Conservation (phyloP, 2,113 vertebrate species). For the Cariama cristata region DNA sequence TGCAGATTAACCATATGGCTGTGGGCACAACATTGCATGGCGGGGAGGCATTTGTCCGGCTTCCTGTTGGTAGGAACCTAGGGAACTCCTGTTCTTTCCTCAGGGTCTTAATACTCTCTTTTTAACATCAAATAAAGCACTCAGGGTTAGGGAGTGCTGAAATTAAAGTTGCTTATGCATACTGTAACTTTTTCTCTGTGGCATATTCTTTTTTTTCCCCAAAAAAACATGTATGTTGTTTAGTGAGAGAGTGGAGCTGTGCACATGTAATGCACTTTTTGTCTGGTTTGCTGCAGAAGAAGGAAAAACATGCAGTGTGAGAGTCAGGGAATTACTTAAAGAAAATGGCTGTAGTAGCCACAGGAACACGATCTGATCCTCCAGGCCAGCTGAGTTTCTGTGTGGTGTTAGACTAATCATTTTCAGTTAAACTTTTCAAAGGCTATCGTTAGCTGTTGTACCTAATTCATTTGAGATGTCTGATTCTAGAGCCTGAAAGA, state of each 20-base stretch:
- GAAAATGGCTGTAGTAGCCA: not conserved
- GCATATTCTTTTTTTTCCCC: fast-evolving
- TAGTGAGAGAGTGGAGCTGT: not conserved
- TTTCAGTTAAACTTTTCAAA: not conserved
- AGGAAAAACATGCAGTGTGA: not conserved
- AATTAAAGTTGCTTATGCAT: not conserved
- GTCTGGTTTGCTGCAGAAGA: not conserved
- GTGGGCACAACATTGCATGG: not conserved
- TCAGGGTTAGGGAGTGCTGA: not conserved
- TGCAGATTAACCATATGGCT: not conserved
- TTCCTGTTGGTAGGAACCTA: not conserved
- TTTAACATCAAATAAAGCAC: not conserved
- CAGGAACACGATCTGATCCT: not conserved
- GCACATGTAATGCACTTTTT: not conserved
- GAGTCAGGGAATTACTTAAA: not conserved
- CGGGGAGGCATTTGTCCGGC: not conserved
- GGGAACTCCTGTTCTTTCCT: not conserved
- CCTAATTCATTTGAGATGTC: not conserved
- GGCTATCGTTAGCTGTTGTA: not conserved
- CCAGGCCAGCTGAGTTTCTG: not conserved
- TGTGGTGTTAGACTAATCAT: not conserved
- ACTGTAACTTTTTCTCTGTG: not conserved
- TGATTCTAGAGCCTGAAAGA: not conserved
- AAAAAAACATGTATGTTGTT: not conserved
- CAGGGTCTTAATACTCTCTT: not conserved